Evolutionary conservation across 2,888 invertebrate genomes (phyloP).

Genomic region (Drosophila leonis): DNA sequence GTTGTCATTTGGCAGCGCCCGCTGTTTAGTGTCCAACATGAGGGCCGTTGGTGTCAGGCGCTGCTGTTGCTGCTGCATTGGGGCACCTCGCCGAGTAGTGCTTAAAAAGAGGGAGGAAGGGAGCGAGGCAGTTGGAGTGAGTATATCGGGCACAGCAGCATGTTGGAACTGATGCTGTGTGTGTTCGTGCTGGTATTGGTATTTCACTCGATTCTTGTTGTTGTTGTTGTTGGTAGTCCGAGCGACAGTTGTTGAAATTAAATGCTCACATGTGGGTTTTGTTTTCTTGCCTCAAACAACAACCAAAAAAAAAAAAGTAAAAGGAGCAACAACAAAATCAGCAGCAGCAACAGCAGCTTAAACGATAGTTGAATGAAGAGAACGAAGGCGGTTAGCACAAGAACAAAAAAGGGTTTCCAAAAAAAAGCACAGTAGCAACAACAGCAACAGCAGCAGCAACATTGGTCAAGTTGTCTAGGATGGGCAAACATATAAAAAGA

Average conservation of each 20-base stretch:
- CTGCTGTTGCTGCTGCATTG: constrained; percentile 45
- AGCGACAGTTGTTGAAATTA: constrained; percentile 84
- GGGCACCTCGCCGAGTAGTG: constrained; percentile 20
- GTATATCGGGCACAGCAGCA: constrained; percentile 11
- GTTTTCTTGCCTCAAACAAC: constrained; percentile 57
- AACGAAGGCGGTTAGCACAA: constrained; percentile 1
- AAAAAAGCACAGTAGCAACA: constrained; percentile 48
- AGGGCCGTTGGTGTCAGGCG: constrained; percentile 79
- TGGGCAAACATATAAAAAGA: constrained; percentile 49
- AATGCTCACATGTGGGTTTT: constrained; percentile 84
- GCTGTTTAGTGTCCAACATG: constrained; percentile 82
- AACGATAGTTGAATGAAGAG: constrained; percentile 33
- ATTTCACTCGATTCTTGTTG: constrained; percentile 51
- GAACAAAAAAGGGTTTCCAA: constrained; percentile 30
- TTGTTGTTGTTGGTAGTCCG: constrained; percentile 52
- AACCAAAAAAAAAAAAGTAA: constrained; percentile 15
- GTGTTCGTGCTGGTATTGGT: constrained; percentile 59
- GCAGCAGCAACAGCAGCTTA: constrained; percentile 15
- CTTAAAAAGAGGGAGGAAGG: not conserved
- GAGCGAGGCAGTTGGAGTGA: constrained; percentile 5
- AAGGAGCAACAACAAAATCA: constrained; percentile 14
- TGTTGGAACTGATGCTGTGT: constrained; percentile 34
- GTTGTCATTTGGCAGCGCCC: constrained; percentile 83
- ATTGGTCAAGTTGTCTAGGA: constrained; percentile 39
- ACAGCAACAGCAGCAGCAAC: constrained; percentile 18